Conservation (phyloP, 2,113 vertebrate genomes). For the Erythrocercus mccallii region DNA sequence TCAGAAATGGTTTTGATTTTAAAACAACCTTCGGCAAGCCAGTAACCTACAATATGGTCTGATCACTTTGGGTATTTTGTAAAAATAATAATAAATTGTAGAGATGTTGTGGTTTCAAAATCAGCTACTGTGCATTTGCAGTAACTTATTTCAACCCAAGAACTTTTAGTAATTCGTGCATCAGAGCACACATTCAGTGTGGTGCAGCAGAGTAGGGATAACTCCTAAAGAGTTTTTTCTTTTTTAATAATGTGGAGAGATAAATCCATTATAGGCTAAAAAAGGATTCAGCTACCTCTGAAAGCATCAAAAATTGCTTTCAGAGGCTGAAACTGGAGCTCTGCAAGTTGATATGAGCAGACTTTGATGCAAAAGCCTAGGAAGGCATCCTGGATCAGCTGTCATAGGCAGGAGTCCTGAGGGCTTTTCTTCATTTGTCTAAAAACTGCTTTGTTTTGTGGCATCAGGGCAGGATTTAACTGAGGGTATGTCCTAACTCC, state of each 20-base stretch:
- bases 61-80: slow-evolving; percentile 70
- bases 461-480: background rate
- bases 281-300: background rate
- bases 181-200: background rate
- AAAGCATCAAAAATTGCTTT: background rate
- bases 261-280: background rate
- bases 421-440: background rate
- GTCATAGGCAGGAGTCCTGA: background rate
- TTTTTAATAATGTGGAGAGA: background rate
- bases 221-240: background rate
- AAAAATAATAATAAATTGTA: slow-evolving; percentile 71
- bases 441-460: background rate
- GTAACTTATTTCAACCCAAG: slow-evolving; percentile 62
- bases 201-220: background rate
- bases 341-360: background rate
- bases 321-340: background rate
- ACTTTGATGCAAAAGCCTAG: background rate
- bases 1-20: slow-evolving; percentile 65
- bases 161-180: background rate
- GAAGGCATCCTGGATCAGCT: background rate
- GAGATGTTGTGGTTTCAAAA: slow-evolving; percentile 65
- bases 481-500: background rate
- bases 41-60: slow-evolving; percentile 63
- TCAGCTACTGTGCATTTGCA: slow-evolving; percentile 60
- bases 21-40: slow-evolving; percentile 55